These are phyloP conservation scores for Bombus pyrosoma DNA, from an alignment of 1,140 invertebrate species.

Conservation along the genomic window DNA sequence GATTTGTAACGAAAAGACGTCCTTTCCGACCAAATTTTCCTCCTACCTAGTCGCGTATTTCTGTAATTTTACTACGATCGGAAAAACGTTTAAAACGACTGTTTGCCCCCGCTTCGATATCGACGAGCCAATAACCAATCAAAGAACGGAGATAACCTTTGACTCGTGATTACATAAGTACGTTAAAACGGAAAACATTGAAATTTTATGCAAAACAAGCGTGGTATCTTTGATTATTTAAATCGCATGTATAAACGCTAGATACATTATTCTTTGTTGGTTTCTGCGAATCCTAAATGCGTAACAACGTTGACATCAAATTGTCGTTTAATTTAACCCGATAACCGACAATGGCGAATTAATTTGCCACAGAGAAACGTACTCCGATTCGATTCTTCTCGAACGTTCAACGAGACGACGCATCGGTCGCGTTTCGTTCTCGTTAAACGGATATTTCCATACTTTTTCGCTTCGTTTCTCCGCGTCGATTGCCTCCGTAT, in stretches of 20 bases:
- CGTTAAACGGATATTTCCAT: too few species aligned
- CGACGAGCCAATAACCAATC: neutral
- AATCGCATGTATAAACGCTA: neutral
- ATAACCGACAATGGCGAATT: neutral
- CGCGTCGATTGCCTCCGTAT: too few species aligned
- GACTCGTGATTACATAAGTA: neutral
- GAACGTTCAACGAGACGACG: too few species aligned
- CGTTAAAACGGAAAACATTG: neutral
- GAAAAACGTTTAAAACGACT: neutral
- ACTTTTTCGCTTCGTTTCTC: accelerated
- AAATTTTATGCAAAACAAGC: neutral
- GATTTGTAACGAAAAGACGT: too few species aligned
- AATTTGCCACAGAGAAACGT: neutral
- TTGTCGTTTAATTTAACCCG: neutral
- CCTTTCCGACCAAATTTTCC: too few species aligned
- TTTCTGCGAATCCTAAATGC: too few species aligned
- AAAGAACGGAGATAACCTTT: conserved; percentile 10
- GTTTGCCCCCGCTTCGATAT: neutral
- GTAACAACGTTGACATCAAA: neutral
- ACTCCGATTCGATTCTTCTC: too few species aligned
- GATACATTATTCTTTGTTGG: neutral
- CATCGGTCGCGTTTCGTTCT: too few species aligned
- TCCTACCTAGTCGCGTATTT: too few species aligned
- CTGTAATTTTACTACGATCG: neutral
- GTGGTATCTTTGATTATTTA: neutral